These are phyloP conservation scores for Catocala fraxini DNA, from an alignment of 2,888 invertebrate genomes.

Conservation along the genomic window DNA sequence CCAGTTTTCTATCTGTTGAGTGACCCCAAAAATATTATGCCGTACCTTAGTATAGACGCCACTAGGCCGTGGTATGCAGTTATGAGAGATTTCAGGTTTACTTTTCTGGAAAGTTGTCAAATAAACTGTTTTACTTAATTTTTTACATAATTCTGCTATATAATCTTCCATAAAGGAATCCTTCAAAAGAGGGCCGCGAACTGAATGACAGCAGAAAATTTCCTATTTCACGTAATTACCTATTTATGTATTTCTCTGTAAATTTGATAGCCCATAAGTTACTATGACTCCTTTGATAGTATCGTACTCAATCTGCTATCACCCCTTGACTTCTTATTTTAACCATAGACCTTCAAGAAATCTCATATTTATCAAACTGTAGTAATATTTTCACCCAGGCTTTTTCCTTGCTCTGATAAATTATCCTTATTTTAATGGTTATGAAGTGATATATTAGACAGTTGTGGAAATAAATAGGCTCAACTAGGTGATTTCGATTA, in stretches of 20 bases:
- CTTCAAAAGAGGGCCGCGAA: no score
- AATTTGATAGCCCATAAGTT: conserved; percentile 11
- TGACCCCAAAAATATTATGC: no score
- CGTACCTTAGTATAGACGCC: no score
- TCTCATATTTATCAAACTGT: conserved; percentile 37
- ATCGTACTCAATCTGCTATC: conserved; percentile 23
- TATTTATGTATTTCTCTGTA: not conserved
- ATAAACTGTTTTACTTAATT: no score
- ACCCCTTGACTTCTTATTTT: conserved; percentile 35
- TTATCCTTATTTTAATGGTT: conserved; percentile 31
- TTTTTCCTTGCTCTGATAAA: conserved; percentile 31
- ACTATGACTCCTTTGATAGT: conserved; percentile 24
- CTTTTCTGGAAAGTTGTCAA: no score
- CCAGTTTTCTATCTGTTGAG: no score
- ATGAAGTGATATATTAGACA: conserved; percentile 29
- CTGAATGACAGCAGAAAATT: not conserved
- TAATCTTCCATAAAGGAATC: no score
- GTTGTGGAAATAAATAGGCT: conserved; percentile 27
- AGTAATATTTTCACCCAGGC: conserved; percentile 24
- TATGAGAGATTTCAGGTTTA: no score
- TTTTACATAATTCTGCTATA: no score
- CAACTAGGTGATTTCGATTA: conserved; percentile 28
- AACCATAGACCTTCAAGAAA: conserved; percentile 15
- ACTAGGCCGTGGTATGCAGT: no score
- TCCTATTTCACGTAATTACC: not conserved